Percentiles rank a stretch among this genome's conserved stretches.
These are phyloP conservation scores for Ramazzottius varieornatus DNA, from an alignment of 2,888 invertebrate species.

Conservation along the genomic window DNA sequence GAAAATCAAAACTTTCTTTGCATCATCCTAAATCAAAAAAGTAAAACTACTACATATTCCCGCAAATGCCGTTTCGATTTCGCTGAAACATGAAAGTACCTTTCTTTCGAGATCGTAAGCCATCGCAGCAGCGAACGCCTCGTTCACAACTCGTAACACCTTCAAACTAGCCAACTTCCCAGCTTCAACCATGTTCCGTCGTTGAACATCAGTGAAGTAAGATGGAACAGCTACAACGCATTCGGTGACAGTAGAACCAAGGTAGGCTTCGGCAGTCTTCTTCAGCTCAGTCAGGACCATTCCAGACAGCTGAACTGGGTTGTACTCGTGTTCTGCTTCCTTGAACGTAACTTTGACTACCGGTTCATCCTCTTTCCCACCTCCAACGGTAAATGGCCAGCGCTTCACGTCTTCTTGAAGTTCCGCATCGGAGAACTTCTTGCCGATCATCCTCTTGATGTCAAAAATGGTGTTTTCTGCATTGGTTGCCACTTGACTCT, in stretches of 20 bases:
- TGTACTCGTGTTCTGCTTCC: neutral
- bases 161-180: neutral
- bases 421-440: conserved; percentile 17
- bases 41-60: too few species aligned
- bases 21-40: too few species aligned
- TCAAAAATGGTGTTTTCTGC: conserved; percentile 21
- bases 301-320: conserved; percentile 8
- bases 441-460: conserved; percentile 19
- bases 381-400: conserved; percentile 9
- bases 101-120: neutral
- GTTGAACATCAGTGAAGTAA: neutral
- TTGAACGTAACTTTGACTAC: neutral
- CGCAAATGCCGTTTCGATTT: too few species aligned
- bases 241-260: conserved; percentile 14
- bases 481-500: conserved; percentile 22
- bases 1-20: neutral
- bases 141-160: neutral
- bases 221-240: neutral
- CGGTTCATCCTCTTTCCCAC: conserved; percentile 6
- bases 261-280: conserved; percentile 22
- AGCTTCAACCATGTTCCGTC: neutral
- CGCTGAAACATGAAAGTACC: neutral
- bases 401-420: conserved; percentile 11
- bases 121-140: neutral
- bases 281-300: conserved; percentile 17